A percentile compares a stretch with the other conserved stretches of the same genome.
Evolutionary conservation across 1,140 invertebrate species (phyloP).

Genomic region (Propsilocerus akamusi): DNA sequence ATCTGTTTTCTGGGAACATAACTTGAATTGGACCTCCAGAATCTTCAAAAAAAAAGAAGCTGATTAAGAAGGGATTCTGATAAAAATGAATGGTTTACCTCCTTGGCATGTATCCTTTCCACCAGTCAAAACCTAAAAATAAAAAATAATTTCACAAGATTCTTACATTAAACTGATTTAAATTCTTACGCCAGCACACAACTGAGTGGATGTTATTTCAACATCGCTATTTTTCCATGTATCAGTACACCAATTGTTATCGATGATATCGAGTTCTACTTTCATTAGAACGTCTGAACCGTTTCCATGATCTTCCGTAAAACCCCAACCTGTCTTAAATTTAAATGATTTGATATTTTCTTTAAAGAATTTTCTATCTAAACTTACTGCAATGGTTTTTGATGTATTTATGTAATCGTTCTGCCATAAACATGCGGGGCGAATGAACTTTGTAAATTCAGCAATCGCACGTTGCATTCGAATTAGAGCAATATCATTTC

Average conservation of each 20-base stretch:
- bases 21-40: conserved; percentile 20
- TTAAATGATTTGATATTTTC: too few relatives aligned
- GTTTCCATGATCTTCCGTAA: conserved; percentile 12
- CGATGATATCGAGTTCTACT: conserved; percentile 36
- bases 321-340: neutral
- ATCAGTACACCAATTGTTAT: conserved; percentile 30
- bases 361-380: conserved; percentile 31
- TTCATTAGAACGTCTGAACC: conserved; percentile 41
- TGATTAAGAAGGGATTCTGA: too few relatives aligned
- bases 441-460: conserved; percentile 23
- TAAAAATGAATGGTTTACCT: too few relatives aligned
- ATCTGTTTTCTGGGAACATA: conserved; percentile 12
- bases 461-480: conserved; percentile 21
- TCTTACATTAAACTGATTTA: too few relatives aligned
- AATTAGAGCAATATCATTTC: conserved; percentile 42
- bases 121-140: conserved; percentile 35
- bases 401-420: conserved; percentile 14
- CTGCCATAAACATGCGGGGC: conserved; percentile 38
- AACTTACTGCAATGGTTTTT: conserved; percentile 27
- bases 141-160: too few relatives aligned
- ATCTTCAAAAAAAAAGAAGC: conserved; percentile 11
- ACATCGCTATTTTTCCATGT: conserved; percentile 22
- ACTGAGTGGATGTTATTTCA: too few relatives aligned
- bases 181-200: conserved; percentile 41
- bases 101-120: conserved; percentile 61